Evolutionary conservation across 2,888 invertebrate species (phyloP), one percentile per base, ranked within the genome.

Genomic region (Tetragonula carbonaria): DNA sequence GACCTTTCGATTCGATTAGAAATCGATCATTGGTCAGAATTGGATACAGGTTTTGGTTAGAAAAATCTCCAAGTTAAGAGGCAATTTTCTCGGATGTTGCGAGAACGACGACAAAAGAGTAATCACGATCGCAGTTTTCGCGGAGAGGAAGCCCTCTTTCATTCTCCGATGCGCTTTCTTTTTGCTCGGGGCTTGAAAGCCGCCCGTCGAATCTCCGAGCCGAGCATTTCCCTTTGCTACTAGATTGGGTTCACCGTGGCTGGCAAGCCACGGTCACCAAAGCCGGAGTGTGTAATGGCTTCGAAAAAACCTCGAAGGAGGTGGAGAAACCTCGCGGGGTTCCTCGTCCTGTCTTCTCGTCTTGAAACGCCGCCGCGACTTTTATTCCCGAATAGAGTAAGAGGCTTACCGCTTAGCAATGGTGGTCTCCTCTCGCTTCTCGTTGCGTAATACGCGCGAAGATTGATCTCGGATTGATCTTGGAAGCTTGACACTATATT

Each of bases 341-440:
- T 53, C 73, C 23, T 45, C 11, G 51, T 45, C 45, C 51, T 72
- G 51, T 67, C 38, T 72, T 57, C n/a, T n/a, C 57, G 14, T 23
- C 18, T 68, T 13, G 53, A 67, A 62, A 50, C 38, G 67, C 51
- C 68, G 13, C n/a, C 28, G 18, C 78, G 78, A 84, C 78, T 78
- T 78, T 86, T 77, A 67, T 81, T 77, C 77, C 59, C n/a, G 75
- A 66, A 66, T n/a, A 67, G 81, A 65, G 76, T 88, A 84, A 86
- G 88, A 83, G 62, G 88, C 86, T 87, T 87, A 81, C 51, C 45
- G 8, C 45, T 45, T 45, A 16, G 67, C 33, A 21, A 50, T 28
- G 71, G 57, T 28, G 28, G 28, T 2, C 28, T 28, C 28, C 38
- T 57, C 33, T 66, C 45, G 51, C 68, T 67, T 63, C 8, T 45